Conservation (phyloP, 2,888 invertebrate genomes). For the Poecilobothrus nobilitatus region DNA sequence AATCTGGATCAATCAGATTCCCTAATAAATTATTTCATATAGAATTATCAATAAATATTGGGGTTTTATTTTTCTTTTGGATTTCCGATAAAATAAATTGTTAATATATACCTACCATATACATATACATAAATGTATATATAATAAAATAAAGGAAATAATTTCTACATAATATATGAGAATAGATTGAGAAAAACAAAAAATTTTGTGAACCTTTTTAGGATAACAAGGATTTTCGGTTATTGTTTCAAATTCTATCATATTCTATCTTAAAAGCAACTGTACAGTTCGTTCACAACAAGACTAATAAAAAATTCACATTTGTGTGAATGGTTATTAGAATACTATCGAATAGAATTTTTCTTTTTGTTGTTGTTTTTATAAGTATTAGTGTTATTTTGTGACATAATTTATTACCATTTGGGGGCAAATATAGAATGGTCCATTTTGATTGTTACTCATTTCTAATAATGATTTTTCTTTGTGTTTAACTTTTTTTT, state of each 20-base stretch:
- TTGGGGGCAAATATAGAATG: background rate
- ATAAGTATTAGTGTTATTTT: background rate
- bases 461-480: background rate
- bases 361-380: background rate
- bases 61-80: background rate
- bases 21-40: background rate
- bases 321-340: background rate
- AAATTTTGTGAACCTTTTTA: too few species aligned
- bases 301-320: background rate
- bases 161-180: too few species aligned
- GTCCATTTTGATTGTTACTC: background rate
- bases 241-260: background rate
- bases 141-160: too few species aligned
- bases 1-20: background rate
- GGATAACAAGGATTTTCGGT: background rate
- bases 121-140: too few species aligned
- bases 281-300: background rate
- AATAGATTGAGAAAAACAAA: too few species aligned
- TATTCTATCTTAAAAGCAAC: too few species aligned
- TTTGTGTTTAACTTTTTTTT: too few species aligned
- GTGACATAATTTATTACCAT: constrained; percentile 6
- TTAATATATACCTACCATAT: background rate
- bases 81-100: background rate
- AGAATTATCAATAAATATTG: constrained; percentile 4
- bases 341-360: background rate